These are phyloP conservation scores for Anser brachyrhynchus DNA, from an alignment of 2,113 vertebrate species.

Conservation along the genomic window DNA sequence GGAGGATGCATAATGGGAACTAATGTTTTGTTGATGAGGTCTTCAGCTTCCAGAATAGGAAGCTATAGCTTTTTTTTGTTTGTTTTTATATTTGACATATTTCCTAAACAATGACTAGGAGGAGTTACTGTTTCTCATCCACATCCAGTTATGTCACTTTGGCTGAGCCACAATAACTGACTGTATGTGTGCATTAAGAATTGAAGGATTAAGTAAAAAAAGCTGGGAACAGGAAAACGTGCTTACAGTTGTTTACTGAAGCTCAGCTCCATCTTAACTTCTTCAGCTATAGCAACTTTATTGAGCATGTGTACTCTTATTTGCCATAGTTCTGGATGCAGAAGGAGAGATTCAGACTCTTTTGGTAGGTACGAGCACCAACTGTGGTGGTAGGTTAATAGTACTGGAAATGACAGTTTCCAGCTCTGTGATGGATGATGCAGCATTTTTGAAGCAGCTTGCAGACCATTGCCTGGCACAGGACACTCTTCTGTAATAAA, in stretches of 20 bases:
- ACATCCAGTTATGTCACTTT: background rate
- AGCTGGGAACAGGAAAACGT: background rate
- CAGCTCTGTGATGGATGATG: background rate
- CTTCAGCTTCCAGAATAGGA: background rate
- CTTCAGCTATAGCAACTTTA: background rate
- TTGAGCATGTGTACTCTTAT: background rate
- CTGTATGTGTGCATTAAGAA: background rate
- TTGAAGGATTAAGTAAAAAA: background rate
- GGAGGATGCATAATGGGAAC: background rate
- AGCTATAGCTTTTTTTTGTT: too few species aligned
- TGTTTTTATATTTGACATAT: background rate
- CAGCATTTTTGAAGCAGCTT: background rate
- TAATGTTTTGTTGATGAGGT: background rate
- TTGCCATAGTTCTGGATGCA: background rate
- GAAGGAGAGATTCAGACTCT: background rate
- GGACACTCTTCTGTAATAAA: background rate
- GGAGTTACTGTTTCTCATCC: background rate
- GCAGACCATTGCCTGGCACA: background rate
- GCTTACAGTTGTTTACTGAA: background rate
- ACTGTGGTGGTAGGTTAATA: background rate
- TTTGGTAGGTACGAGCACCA: fast-evolving
- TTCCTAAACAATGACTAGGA: background rate
- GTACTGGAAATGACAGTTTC: background rate
- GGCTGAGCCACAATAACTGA: background rate
- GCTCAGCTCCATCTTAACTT: background rate